These are phyloP conservation scores for Gopherus evgoodei DNA, from an alignment of 2,113 vertebrate genomes.

Conservation along the genomic window DNA sequence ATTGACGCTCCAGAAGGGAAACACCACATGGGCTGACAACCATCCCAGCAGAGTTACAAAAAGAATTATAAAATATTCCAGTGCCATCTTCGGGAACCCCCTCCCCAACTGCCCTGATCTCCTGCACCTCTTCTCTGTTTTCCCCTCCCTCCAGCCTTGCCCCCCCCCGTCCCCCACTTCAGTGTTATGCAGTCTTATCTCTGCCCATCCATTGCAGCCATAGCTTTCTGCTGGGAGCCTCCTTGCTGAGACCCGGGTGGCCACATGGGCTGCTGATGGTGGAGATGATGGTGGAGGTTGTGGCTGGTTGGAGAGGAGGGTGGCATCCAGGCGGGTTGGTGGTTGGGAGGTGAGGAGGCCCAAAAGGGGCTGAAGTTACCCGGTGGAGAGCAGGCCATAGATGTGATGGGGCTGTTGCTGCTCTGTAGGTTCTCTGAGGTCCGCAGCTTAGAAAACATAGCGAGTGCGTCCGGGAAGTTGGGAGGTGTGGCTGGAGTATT, in stretches of 20 bases:
- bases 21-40: constrained; percentile 3
- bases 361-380: constrained; percentile 88
- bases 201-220: constrained; percentile 86
- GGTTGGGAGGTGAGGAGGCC: constrained; percentile 89
- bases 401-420: constrained; percentile 80
- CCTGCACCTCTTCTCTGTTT: constrained; percentile 19
- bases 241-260: constrained; percentile 82
- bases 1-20: constrained; percentile 62
- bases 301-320: constrained; percentile 87
- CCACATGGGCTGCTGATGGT: constrained; percentile 87
- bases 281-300: constrained; percentile 80
- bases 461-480: constrained; percentile 94
- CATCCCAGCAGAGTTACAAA: constrained; percentile 51
- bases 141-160: not conserved
- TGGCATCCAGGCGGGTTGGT: constrained; percentile 87
- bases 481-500: constrained; percentile 96
- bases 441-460: constrained; percentile 96
- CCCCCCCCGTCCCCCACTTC: not conserved
- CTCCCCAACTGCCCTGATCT: not conserved
- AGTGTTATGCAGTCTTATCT: constrained; percentile 86
- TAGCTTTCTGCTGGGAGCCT: constrained; percentile 81
- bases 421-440: constrained; percentile 85
- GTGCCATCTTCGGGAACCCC: constrained; percentile 73
- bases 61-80: constrained; percentile 80
- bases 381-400: constrained; percentile 87